Percentiles rank a stretch among this genome's conserved stretches.
Conservation (phyloP, 2,888 invertebrate genomes). For the Orthosia cruda region DNA sequence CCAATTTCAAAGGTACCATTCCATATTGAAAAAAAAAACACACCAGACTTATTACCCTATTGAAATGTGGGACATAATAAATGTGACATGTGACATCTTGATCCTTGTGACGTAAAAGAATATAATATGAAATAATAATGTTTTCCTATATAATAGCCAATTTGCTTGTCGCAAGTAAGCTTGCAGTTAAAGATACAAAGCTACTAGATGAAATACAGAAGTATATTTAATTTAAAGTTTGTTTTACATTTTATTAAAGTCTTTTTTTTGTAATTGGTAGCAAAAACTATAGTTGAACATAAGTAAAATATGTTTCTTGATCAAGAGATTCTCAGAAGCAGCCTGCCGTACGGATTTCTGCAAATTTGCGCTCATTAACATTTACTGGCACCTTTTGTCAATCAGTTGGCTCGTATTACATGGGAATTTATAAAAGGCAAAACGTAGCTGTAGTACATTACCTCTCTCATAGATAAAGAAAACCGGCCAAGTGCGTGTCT, state of each 20-base stretch:
- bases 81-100: constrained; percentile 8
- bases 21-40: background rate
- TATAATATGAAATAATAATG: constrained; percentile 41
- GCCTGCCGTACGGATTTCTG: too few species aligned
- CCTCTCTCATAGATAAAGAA: too few species aligned
- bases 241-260: background rate
- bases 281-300: too few species aligned
- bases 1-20: background rate
- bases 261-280: background rate
- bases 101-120: constrained; percentile 32
- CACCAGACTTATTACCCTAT: background rate
- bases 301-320: too few species aligned
- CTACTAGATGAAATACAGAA: constrained; percentile 4
- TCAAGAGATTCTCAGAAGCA: too few species aligned
- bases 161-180: constrained; percentile 43
- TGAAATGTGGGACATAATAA: constrained; percentile 34
- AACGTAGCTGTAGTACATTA: too few species aligned
- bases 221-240: too few species aligned
- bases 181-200: constrained; percentile 7
- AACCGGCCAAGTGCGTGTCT: too few species aligned
- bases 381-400: too few species aligned
- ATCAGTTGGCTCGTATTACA: too few species aligned
- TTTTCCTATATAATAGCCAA: constrained; percentile 44
- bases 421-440: too few species aligned
- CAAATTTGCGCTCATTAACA: too few species aligned